A percentile compares a stretch with the other conserved stretches of the same genome.
phyloP scores from a whole-genome alignment of 2,797 vertebrate genomes.

The Chelidonichthys spinosus region DNA sequence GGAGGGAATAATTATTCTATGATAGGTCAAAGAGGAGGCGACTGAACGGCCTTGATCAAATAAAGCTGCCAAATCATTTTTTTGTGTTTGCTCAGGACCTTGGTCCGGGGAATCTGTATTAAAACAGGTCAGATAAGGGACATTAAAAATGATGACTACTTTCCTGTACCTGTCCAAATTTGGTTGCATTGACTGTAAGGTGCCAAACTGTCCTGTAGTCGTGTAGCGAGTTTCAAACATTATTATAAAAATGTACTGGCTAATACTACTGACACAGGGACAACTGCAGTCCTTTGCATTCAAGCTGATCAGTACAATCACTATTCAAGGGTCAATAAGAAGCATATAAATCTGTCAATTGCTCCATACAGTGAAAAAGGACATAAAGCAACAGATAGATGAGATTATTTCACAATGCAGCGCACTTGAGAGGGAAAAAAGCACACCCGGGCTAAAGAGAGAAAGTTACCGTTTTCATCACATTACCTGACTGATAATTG shows the following conservation, averaged over 20 bases:
- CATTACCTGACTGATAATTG: slow-evolving; percentile 62
- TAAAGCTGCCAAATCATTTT: slow-evolving; percentile 32
- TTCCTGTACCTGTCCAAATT: not conserved
- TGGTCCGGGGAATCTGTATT: not conserved
- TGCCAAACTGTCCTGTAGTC: not conserved
- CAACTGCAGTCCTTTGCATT: not conserved
- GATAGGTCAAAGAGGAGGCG: slow-evolving; percentile 44
- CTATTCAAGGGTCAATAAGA: slow-evolving; percentile 8
- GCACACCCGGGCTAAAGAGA: slow-evolving; percentile 36
- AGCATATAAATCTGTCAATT: slow-evolving; percentile 9
- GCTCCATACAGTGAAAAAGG: slow-evolving; percentile 9
- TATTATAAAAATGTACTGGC: not conserved
- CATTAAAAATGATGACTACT: slow-evolving; percentile 15
- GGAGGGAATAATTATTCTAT: slow-evolving; percentile 47
- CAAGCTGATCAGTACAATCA: not conserved
- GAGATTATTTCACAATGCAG: slow-evolving; percentile 19
- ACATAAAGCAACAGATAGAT: slow-evolving; percentile 18
- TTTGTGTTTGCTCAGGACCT: slow-evolving; percentile 19
- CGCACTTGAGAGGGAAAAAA: slow-evolving; percentile 40
- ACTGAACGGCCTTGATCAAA: slow-evolving; percentile 41
- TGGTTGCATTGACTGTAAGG: not conserved
- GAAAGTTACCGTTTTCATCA: slow-evolving; percentile 50
- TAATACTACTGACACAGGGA: not conserved
- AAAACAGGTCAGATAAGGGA: not conserved
- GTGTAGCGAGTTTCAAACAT: not conserved